phyloP scores from a whole-genome alignment of 2,797 vertebrate genomes.

The Naso thynnoides region DNA sequence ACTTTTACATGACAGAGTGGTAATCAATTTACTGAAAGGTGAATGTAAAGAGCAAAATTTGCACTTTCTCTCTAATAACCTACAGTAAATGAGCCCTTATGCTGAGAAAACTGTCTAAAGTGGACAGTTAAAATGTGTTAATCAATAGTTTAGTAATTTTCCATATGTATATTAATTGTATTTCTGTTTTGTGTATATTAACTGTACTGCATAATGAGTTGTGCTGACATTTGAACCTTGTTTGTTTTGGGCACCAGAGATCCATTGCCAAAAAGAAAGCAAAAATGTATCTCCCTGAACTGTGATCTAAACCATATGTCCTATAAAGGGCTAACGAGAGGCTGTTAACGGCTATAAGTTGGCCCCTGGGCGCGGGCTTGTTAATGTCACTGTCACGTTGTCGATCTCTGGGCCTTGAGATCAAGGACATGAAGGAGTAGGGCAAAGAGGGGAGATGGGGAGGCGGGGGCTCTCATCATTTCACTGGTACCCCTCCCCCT shows the following conservation, averaged over 20 bases:
- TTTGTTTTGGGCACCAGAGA: conserved; percentile 59
- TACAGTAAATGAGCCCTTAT: not conserved
- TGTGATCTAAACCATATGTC: conserved; percentile 92
- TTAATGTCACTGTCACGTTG: conserved; percentile 87
- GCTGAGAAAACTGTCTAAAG: too few relatives aligned
- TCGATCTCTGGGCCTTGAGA: conserved; percentile 77
- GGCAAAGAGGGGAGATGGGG: not conserved
- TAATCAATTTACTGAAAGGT: not conserved
- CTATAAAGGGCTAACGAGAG: conserved; percentile 90
- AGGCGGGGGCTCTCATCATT: conserved; percentile 28
- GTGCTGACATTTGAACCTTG: conserved; percentile 20
- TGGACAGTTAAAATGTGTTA: not conserved
- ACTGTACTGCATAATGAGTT: conserved; percentile 13
- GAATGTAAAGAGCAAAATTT: not conserved
- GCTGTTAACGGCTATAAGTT: conserved; percentile 86
- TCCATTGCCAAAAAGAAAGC: conserved; percentile 54
- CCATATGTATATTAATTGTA: too few relatives aligned
- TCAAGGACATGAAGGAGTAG: conserved; percentile 73
- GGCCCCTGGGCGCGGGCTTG: conserved; percentile 77
- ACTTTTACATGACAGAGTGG: not conserved
- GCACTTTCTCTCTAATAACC: not conserved
- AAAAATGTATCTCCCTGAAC: conserved; percentile 82
- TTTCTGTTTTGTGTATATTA: not conserved
- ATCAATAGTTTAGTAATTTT: not conserved
- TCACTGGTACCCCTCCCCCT: conserved; percentile 5